phyloP scores from a whole-genome alignment of 2,888 invertebrate species.

The Brachypterus glaber region DNA sequence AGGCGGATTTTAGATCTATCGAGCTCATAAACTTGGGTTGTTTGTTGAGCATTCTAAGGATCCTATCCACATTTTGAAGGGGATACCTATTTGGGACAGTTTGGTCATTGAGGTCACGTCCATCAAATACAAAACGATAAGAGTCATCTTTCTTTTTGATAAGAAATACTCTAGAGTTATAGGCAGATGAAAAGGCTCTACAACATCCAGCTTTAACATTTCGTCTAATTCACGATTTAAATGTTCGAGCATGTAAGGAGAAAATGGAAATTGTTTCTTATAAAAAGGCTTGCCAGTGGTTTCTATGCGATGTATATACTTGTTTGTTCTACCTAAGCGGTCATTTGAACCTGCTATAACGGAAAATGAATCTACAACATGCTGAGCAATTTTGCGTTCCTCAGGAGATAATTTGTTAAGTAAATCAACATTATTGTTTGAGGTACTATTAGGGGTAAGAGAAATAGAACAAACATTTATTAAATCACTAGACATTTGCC shows the following conservation, averaged over 20 bases:
- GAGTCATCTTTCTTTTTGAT: constrained; percentile 9
- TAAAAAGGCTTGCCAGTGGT: constrained; percentile 6
- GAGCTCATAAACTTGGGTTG: too few relatives aligned
- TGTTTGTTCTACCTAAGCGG: constrained; percentile 4
- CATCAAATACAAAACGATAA: constrained; percentile 13
- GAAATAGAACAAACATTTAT: too few relatives aligned
- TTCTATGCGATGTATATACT: constrained; percentile 9
- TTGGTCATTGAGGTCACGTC: constrained; percentile 9
- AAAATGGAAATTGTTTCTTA: constrained; percentile 10
- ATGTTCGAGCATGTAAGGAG: constrained; percentile 6
- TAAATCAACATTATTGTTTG: too few relatives aligned
- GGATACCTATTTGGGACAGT: constrained; percentile 12
- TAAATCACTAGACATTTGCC: too few relatives aligned
- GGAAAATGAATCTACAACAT: too few relatives aligned
- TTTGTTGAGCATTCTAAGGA: constrained; percentile 10
- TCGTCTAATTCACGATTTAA: constrained; percentile 8
- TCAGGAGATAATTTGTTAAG: too few relatives aligned
- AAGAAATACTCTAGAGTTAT: constrained; percentile 6
- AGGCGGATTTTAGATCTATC: too few relatives aligned
- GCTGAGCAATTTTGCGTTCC: too few relatives aligned
- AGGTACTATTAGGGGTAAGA: too few relatives aligned
- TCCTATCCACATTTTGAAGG: constrained; percentile 11
- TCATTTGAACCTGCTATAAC: too few relatives aligned
- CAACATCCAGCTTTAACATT: constrained; percentile 8
- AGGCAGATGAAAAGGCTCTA: constrained; percentile 8